A percentile compares a stretch with the other conserved stretches of the same genome.
Evolutionary conservation across 2,888 invertebrate genomes (phyloP).

Genomic region (Saturnia japonica): DNA sequence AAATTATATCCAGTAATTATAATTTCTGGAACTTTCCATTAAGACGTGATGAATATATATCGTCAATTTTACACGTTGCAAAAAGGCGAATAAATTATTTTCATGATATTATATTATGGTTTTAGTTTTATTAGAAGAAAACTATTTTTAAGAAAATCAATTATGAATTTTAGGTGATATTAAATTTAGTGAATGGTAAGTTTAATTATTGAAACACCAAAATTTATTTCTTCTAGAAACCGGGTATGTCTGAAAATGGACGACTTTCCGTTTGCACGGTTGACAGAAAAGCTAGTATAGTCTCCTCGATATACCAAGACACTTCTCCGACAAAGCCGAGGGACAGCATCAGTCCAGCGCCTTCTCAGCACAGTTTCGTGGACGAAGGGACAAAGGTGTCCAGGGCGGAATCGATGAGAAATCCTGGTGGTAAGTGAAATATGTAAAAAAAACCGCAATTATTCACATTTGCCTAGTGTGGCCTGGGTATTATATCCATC

Average conservation of each 20-base stretch:
- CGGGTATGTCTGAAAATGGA: slow-evolving; percentile 66
- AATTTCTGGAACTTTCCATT: too few relatives aligned
- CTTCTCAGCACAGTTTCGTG: slow-evolving; percentile 68
- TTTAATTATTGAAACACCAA: not conserved
- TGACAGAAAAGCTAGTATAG: slow-evolving; percentile 75
- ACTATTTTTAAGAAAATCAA: too few relatives aligned
- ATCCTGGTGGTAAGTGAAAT: slow-evolving; percentile 38
- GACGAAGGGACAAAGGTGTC: slow-evolving; percentile 57
- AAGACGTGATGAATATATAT: too few relatives aligned
- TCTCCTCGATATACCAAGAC: slow-evolving; percentile 72
- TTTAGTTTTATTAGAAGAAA: too few relatives aligned
- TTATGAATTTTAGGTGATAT: too few relatives aligned
- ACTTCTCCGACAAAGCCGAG: slow-evolving; percentile 66
- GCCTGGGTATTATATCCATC: too few relatives aligned
- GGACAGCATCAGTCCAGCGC: slow-evolving; percentile 70
- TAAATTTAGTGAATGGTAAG: too few relatives aligned
- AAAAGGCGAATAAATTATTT: too few relatives aligned
- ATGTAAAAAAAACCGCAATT: not conserved
- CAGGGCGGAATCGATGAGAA: slow-evolving; percentile 66
- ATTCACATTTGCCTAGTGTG: too few relatives aligned
- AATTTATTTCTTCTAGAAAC: slow-evolving; percentile 53
- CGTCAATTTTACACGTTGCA: too few relatives aligned
- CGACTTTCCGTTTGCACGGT: slow-evolving; percentile 73
- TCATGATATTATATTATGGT: too few relatives aligned
- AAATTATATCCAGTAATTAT: too few relatives aligned